These are phyloP conservation scores for Ochotona princeps DNA, from an alignment of 2,113 vertebrate species.

Conservation along the genomic window DNA sequence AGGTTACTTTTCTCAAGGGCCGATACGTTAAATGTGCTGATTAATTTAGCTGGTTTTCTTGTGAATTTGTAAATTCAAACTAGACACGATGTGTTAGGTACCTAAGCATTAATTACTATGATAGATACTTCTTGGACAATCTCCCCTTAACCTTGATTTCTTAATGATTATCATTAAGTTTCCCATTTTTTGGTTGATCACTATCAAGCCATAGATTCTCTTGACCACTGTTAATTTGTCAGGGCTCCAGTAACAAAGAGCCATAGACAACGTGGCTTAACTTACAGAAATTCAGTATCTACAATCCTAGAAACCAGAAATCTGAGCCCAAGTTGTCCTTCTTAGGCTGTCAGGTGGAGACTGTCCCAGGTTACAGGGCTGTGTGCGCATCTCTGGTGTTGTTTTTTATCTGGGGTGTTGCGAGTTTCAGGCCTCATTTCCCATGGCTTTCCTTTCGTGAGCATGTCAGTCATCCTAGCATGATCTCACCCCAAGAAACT, in stretches of 20 bases:
- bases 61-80: neutral
- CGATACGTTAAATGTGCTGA: neutral
- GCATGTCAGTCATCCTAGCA: neutral
- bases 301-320: neutral
- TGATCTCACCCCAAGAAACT: neutral
- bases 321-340: no score
- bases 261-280: neutral
- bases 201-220: neutral
- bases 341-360: no score
- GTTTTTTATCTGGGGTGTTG: neutral
- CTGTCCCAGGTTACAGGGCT: neutral
- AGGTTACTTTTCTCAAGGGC: neutral
- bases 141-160: neutral
- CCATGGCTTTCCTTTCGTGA: fast-evolving
- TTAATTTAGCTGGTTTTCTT: neutral
- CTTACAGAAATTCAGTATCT: neutral
- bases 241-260: neutral
- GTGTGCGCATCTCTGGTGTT: neutral
- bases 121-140: neutral
- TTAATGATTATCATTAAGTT: neutral
- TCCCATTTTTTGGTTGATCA: conserved; percentile 13
- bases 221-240: neutral
- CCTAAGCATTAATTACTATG: neutral
- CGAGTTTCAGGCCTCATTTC: neutral
- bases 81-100: neutral